Evolutionary conservation across 2,797 vertebrate genomes (phyloP).

Genomic region (Diceros bicornis): DNA sequence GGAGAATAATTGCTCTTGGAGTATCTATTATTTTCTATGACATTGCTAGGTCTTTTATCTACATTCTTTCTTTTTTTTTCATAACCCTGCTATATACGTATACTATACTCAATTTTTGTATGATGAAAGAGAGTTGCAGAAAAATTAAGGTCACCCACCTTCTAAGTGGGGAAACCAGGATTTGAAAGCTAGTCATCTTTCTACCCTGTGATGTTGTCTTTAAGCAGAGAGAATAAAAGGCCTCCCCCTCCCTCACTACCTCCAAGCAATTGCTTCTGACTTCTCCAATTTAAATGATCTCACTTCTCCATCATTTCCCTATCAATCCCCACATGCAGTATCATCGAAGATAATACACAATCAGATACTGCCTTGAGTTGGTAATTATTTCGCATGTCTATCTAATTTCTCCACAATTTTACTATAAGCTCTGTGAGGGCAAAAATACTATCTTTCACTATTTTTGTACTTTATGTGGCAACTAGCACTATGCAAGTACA

Average conservation of each 20-base stretch:
- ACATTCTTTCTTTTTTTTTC: neutral
- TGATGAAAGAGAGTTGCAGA: constrained; percentile 23
- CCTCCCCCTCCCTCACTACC: fast-evolving
- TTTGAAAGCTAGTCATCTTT: constrained; percentile 12
- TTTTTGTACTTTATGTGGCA: neutral
- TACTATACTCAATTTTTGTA: neutral
- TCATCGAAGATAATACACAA: neutral
- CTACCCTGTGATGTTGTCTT: neutral
- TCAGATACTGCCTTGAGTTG: neutral
- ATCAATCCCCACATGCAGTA: neutral
- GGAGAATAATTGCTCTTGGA: constrained; percentile 17
- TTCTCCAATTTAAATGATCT: neutral
- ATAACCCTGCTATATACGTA: neutral
- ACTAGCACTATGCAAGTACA: neutral
- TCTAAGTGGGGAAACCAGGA: neutral
- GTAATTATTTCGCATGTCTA: neutral
- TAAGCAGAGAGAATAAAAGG: constrained; percentile 17
- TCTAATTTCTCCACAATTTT: neutral
- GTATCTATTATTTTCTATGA: neutral
- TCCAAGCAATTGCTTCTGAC: neutral
- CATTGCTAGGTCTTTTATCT: neutral
- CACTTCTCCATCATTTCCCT: neutral
- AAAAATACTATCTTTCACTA: neutral
- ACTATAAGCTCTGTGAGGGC: neutral
- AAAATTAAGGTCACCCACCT: neutral